These are phyloP conservation scores for Drosophila mauritiana DNA, from an alignment of 1,140 invertebrate genomes.

Conservation along the genomic window DNA sequence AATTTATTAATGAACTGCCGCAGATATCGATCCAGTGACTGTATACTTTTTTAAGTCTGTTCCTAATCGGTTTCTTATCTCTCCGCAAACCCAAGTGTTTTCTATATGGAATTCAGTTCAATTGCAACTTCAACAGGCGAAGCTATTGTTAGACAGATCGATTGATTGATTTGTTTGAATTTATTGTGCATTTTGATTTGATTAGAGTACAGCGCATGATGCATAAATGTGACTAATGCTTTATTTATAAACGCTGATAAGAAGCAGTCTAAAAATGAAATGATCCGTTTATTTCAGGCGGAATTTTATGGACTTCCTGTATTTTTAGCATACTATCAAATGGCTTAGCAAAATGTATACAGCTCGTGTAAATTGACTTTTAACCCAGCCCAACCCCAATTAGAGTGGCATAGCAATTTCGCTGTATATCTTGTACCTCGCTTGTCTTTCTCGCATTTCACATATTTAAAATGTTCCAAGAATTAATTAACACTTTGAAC, in stretches of 20 bases:
- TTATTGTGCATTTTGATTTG: not conserved
- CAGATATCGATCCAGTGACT: conserved; percentile 38
- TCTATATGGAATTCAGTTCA: not conserved
- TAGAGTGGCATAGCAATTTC: conserved; percentile 32
- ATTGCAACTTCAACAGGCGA: not conserved
- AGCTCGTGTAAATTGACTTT: conserved; percentile 21
- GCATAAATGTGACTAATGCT: not conserved
- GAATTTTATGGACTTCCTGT: no score
- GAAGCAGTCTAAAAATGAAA: no score
- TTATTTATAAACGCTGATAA: not conserved
- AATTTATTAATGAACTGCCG: conserved; percentile 64
- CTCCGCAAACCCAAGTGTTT: conserved; percentile 12
- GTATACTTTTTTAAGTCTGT: conserved; percentile 46
- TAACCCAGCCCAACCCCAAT: conserved; percentile 18
- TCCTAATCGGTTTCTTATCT: conserved; percentile 72
- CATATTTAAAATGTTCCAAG: conserved; percentile 70
- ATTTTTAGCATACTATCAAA: no score
- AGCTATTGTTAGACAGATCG: not conserved
- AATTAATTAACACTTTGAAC: conserved; percentile 81
- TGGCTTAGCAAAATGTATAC: not conserved
- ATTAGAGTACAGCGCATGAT: not conserved
- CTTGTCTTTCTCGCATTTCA: conserved; percentile 30
- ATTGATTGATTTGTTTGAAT: not conserved
- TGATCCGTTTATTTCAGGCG: not conserved
- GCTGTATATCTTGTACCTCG: conserved; percentile 26